phyloP scores from a whole-genome alignment of 2,888 invertebrate genomes.

The Aporophyla nigra region DNA sequence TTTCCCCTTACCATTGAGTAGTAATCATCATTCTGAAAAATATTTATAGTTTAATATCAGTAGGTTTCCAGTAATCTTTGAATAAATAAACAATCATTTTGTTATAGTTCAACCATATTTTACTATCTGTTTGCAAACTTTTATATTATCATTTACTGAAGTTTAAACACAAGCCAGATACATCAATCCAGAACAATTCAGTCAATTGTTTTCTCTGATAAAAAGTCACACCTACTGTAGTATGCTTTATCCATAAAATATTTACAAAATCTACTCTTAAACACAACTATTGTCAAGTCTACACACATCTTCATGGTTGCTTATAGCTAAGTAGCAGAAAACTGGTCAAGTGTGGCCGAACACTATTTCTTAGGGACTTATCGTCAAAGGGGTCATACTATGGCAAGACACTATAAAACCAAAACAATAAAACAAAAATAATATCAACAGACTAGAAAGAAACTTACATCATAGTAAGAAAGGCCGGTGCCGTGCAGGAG shows the following conservation, averaged over 20 bases:
- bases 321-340: not conserved
- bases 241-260: no score
- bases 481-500: slow-evolving; percentile 84
- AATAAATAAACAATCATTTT: no score
- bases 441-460: slow-evolving; percentile 5
- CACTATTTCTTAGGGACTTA: not conserved
- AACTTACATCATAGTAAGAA: slow-evolving; percentile 88
- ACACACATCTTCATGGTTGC: no score
- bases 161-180: no score
- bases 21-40: slow-evolving; percentile 86
- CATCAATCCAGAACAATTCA: no score
- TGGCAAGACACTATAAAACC: not conserved
- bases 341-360: not conserved
- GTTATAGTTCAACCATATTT: no score
- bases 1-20: slow-evolving; percentile 88
- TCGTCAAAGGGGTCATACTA: not conserved
- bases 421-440: not conserved
- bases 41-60: not conserved
- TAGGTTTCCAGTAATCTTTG: not conserved
- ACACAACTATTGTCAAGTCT: no score
- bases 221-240: no score
- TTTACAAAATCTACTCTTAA: no score
- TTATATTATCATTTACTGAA: no score
- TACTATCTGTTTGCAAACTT: no score
- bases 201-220: no score